These are phyloP conservation scores for Heliconius hortense DNA, from an alignment of 2,888 invertebrate species.

Conservation along the genomic window DNA sequence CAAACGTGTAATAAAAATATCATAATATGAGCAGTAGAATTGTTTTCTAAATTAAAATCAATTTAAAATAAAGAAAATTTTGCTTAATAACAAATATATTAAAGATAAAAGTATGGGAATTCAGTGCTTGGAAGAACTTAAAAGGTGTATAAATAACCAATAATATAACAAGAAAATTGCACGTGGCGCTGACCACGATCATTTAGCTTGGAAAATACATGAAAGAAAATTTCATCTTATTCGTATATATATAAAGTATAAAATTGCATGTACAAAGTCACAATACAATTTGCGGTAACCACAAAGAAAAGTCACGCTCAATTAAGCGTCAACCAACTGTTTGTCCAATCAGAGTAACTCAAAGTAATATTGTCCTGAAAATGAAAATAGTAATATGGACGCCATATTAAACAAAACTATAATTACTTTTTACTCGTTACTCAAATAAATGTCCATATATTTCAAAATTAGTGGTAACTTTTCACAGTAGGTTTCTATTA, in stretches of 20 bases:
- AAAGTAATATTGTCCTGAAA: conserved; percentile 30
- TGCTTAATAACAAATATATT: neutral
- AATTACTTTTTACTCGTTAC: conserved; percentile 2
- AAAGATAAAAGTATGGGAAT: conserved; percentile 1
- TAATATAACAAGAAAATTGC: conserved; percentile 39
- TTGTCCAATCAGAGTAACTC: conserved; percentile 29
- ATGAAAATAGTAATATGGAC: conserved; percentile 4
- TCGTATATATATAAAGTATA: neutral
- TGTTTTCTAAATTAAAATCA: too few relatives aligned
- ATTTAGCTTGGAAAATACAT: conserved; percentile 10
- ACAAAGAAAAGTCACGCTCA: conserved; percentile 32
- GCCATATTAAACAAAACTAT: conserved; percentile 12
- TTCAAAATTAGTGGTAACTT: conserved; percentile 11
- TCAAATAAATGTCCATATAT: conserved; percentile 7
- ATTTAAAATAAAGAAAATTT: too few relatives aligned
- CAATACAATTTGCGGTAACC: conserved; percentile 25
- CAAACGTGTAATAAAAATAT: too few relatives aligned
- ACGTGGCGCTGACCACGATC: conserved; percentile 10
- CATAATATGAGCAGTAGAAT: too few relatives aligned
- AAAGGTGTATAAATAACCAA: conserved; percentile 32
- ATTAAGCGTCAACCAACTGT: conserved; percentile 33
- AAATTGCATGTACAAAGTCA: conserved; percentile 9
- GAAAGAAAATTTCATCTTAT: neutral
- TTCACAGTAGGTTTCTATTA: neutral
- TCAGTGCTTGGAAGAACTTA: conserved; percentile 17